Percentiles rank a stretch among this genome's conserved stretches.
Conservation (phyloP, 2,888 invertebrate species). For the Cryptophagus acutangulus region DNA sequence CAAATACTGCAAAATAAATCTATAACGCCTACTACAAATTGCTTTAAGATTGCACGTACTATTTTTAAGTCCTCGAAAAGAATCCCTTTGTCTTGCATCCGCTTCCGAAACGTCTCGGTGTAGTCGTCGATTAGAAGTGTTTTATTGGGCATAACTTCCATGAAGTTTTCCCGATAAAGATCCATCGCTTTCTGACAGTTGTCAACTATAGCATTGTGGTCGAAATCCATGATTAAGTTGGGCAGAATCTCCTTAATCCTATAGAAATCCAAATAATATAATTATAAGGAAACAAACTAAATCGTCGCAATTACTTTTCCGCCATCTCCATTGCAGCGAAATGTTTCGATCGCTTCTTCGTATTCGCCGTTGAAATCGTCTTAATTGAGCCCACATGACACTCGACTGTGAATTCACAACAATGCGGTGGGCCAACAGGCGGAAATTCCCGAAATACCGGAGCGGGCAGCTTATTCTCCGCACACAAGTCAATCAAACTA, state of each 20-base stretch:
- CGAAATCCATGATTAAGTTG: too few relatives aligned
- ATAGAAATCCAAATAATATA: constrained; percentile 14
- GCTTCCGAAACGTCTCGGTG: constrained; percentile 28
- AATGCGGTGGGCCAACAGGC: constrained; percentile 64
- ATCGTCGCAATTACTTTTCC: constrained; percentile 30
- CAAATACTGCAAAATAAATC: too few relatives aligned
- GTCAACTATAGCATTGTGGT: too few relatives aligned
- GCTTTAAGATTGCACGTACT: too few relatives aligned
- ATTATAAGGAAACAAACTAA: neutral
- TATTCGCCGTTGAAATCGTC: constrained; percentile 55
- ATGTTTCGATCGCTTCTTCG: constrained; percentile 64
- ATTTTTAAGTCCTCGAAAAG: constrained; percentile 27
- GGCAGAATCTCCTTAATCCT: constrained; percentile 33
- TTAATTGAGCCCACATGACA: constrained; percentile 53
- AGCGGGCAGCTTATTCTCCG: constrained; percentile 48
- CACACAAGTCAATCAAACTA: constrained; percentile 47
- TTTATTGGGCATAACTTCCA: constrained; percentile 31
- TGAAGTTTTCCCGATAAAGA: constrained; percentile 16
- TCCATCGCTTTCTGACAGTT: constrained; percentile 22
- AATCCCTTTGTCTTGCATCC: constrained; percentile 31
- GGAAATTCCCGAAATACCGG: constrained; percentile 55
- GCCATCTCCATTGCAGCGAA: constrained; percentile 53
- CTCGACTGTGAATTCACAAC: constrained; percentile 57
- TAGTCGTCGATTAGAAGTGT: constrained; percentile 32
- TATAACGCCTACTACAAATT: too few relatives aligned